Base-by-base conservation (phyloP, 1,140 invertebrate genomes). In the Drosophila yakuba region DNA sequence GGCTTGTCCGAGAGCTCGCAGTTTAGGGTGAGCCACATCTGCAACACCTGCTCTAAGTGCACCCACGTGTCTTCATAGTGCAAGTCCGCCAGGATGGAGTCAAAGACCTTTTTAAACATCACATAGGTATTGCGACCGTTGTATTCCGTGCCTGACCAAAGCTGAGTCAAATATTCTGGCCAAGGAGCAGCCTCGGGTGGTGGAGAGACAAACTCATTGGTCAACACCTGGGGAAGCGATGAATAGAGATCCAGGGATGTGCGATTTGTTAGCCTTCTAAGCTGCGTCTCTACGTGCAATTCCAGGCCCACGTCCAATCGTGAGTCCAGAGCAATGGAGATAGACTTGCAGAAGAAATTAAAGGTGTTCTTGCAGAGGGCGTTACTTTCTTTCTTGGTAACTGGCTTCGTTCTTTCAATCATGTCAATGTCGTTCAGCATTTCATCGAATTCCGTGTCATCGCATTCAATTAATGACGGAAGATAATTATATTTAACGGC, bases 1-100 rank as follows among this genome's bases (percentile, higher is more conserved):
- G 90, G 80, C 43, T 92, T 93, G 57, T 94, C 92, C 4, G 92
- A 90, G 57, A 93, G 91, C 51, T 94, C 94, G 72, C 94, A 94
- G 91, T 97, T 97, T 45, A 97, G 91, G 2, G 96, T 97, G 43
- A 97, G 93, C 97, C 97, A 98, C 60, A 97, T 93, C 59, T 97
- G 96, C 5, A 98, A 93, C 43, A 97, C 94, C 77, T 96, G 94
- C 92, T 98, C 97, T 83, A 97, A 93, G 88, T 96, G 95, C 23
- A 95, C 95, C 81, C 93, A 94, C 50, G 94, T 93, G 83, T 93
- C 92, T 92, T 94, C 84, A 6, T 84, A 90, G 62, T 94, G 93
- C 17, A 95, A 84, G 78, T 96, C 94, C 7, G 94, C 94, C 78
- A 96, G 96, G 66, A 97, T 93, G 60, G 93, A 93, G 74, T 96